Conservation (phyloP, 2,888 invertebrate species). For the Lithophane socia region DNA sequence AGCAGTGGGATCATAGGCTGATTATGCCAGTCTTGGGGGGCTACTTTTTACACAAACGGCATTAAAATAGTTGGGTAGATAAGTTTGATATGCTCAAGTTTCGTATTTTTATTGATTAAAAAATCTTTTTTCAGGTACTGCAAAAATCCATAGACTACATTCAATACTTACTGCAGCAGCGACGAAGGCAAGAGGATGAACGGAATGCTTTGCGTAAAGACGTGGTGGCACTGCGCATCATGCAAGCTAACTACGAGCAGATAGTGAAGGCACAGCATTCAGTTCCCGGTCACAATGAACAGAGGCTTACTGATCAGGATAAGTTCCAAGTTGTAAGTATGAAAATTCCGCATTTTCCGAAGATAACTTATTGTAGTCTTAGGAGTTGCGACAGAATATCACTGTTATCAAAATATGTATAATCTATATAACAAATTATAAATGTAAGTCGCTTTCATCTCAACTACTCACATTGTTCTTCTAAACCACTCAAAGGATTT, state of each 20-base stretch:
- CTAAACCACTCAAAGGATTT: neutral
- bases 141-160: slow-evolving; percentile 98
- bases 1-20: too few relatives aligned
- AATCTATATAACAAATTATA: too few relatives aligned
- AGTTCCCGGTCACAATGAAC: slow-evolving; percentile 96
- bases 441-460: too few relatives aligned
- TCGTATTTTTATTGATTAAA: slow-evolving; percentile 2
- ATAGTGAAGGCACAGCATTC: slow-evolving; percentile 98
- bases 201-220: slow-evolving; percentile 97
- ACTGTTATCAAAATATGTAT: neutral
- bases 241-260: slow-evolving; percentile 98
- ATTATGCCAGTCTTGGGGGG: neutral
- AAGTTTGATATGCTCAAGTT: neutral
- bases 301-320: slow-evolving; percentile 97
- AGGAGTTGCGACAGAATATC: neutral
- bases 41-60: neutral
- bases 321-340: slow-evolving; percentile 98
- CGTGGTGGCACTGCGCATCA: slow-evolving; percentile 97
- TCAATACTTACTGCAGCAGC: slow-evolving; percentile 97
- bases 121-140: slow-evolving; percentile 90
- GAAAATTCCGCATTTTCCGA: neutral
- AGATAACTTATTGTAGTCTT: neutral
- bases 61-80: neutral
- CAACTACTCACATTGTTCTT: neutral
- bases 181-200: slow-evolving; percentile 98